phyloP scores from a whole-genome alignment of 1,140 invertebrate genomes.

The Trichomalopsis sarcophagae region DNA sequence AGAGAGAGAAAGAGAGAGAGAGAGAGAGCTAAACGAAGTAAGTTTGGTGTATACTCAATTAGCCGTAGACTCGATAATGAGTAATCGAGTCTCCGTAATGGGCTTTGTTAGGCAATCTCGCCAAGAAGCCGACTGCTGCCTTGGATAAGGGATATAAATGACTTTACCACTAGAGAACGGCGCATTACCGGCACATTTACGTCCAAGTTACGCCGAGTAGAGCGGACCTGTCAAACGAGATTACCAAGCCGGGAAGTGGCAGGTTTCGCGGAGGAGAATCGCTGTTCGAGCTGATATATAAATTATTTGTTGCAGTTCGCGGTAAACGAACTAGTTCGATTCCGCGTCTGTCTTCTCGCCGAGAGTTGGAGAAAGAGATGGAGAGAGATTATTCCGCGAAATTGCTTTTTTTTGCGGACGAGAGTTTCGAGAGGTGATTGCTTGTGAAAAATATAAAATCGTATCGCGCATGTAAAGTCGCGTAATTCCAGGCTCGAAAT shows the following conservation, averaged over 20 bases:
- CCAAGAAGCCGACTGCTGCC: not conserved
- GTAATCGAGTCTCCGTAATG: slow-evolving; percentile 37
- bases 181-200: slow-evolving; percentile 35
- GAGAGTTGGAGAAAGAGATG: not conserved
- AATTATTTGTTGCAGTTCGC: slow-evolving; percentile 61
- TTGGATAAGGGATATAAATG: slow-evolving; percentile 54
- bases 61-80: slow-evolving; percentile 23
- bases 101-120: slow-evolving; percentile 13
- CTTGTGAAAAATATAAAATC: not conserved
- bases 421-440: not conserved
- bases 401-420: not conserved
- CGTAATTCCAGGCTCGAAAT: too few relatives aligned
- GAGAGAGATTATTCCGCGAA: not conserved
- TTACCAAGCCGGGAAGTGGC: slow-evolving; percentile 59
- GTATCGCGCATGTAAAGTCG: too few relatives aligned
- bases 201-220: slow-evolving; percentile 49
- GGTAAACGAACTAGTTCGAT: not conserved
- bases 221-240: slow-evolving; percentile 61
- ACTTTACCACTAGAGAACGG: slow-evolving; percentile 29
- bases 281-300: slow-evolving; percentile 53
- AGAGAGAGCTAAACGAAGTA: not conserved
- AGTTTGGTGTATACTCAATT: slow-evolving; percentile 17
- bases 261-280: not conserved
- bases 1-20: too few relatives aligned
- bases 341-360: not conserved